Base-by-base conservation (phyloP, 2,888 invertebrate genomes). In the Hypercompe scribonia region DNA sequence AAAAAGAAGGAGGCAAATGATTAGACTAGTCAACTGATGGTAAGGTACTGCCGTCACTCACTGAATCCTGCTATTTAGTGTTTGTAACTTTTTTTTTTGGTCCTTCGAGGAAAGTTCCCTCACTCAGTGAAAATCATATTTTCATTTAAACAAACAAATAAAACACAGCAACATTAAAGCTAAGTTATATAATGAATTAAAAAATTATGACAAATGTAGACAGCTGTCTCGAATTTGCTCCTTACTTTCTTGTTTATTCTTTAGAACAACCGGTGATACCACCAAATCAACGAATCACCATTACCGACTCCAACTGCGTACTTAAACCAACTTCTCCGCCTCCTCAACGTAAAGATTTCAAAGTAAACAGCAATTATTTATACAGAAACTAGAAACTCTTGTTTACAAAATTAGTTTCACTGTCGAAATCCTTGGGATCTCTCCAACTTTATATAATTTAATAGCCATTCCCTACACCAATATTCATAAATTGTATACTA, bases 341-440 rank as follows among this genome's bases (percentile, higher is more conserved):
- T 58, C 58, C 28, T 28, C 28, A 15, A 28, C 28, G n/a, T 46
- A 28, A 58, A 58, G 28, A 58, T 28, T 58, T 58, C 28, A 58
- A 58, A 28, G 28, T 58, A 58, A 58, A 58, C 36, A 36, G 15
- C 28, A 39, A 66, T 66, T 66, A 39, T 39, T 66, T 66, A 66
- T 39, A n/a, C 66, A 58, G 54, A 54, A 54, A n/a, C 54, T 54
- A 54, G 54, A 54, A 54, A 54, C 54, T 54, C n/a, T n/a, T 54
- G 54, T 54, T 54, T 54, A 54, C 54, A 54, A 28, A 58, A 58
- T 58, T 58, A 58, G 28, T 58, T 58, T 28, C 28, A 58, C 28
- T 28, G 15, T 58, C 58, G 28, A 28, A 28, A 28, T 58, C 58
- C 28, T 58, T 58, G 58, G 58, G 58, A 58, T 58, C 28, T 28